phyloP scores from a whole-genome alignment of 2,113 vertebrate genomes.

The Ciconia stormi region DNA sequence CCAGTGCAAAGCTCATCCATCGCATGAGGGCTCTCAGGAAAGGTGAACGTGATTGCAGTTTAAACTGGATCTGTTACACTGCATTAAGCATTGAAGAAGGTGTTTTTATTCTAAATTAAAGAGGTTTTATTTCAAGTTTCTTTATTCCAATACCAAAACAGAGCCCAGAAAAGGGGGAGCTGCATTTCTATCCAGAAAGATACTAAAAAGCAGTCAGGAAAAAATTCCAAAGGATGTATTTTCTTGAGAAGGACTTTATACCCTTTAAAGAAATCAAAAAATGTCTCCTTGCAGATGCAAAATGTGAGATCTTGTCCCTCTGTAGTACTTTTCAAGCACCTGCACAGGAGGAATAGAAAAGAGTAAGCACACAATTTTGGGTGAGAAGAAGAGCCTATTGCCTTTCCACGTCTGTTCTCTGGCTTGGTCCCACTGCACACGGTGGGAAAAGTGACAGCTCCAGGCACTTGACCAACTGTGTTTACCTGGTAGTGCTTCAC shows the following conservation, averaged over 20 bases:
- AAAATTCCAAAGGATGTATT: neutral
- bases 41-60: neutral
- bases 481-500: neutral
- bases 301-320: neutral
- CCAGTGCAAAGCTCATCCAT: neutral
- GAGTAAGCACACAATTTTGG: neutral
- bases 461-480: neutral
- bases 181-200: neutral
- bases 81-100: neutral
- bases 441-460: neutral
- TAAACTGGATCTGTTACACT: neutral
- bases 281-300: neutral
- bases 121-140: neutral
- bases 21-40: neutral
- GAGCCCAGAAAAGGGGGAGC: neutral
- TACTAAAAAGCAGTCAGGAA: neutral
- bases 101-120: neutral
- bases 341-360: neutral
- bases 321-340: neutral
- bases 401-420: neutral
- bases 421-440: neutral
- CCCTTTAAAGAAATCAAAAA: neutral
- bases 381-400: neutral
- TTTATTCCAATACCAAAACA: neutral
- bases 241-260: neutral